Evolutionary conservation across 1,140 invertebrate species (phyloP).

Genomic region (Diorhabda carinulata): DNA sequence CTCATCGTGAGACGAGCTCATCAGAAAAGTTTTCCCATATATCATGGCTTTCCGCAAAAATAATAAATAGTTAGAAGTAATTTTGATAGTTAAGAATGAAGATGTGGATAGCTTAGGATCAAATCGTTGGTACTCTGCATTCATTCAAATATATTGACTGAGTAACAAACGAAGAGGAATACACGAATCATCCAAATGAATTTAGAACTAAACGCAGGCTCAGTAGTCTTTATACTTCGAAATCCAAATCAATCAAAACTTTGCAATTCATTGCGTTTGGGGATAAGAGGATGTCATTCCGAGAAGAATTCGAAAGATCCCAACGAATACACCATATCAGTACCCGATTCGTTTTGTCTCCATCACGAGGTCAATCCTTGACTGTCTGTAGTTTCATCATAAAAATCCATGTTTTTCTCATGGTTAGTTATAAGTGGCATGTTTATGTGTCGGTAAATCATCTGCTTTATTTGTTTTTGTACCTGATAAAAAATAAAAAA

Average conservation of each 20-base stretch:
- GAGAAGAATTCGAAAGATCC: not conserved
- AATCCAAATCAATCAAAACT: not conserved
- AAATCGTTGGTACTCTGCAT: no score
- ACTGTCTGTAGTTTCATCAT: not conserved
- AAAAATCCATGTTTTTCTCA: slow-evolving; percentile 5
- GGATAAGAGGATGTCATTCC: not conserved
- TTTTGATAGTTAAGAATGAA: no score
- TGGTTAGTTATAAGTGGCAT: slow-evolving; percentile 5
- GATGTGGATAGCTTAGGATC: no score
- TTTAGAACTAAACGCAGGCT: not conserved
- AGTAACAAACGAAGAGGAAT: no score
- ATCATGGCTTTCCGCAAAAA: not conserved
- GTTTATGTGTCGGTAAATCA: slow-evolving; percentile 1
- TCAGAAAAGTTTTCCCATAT: not conserved
- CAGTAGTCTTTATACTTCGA: not conserved
- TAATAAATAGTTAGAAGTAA: not conserved
- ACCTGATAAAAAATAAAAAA: slow-evolving; percentile 4
- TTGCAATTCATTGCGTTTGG: not conserved
- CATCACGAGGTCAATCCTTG: slow-evolving; percentile 4
- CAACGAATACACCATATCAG: not conserved
- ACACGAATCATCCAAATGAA: not conserved
- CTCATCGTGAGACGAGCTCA: not conserved
- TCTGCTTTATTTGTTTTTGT: slow-evolving; percentile 3
- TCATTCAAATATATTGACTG: no score
- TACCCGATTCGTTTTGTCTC: not conserved